These are phyloP conservation scores for Heliothis peltigera DNA, from an alignment of 2,888 invertebrate genomes.

Conservation along the genomic window DNA sequence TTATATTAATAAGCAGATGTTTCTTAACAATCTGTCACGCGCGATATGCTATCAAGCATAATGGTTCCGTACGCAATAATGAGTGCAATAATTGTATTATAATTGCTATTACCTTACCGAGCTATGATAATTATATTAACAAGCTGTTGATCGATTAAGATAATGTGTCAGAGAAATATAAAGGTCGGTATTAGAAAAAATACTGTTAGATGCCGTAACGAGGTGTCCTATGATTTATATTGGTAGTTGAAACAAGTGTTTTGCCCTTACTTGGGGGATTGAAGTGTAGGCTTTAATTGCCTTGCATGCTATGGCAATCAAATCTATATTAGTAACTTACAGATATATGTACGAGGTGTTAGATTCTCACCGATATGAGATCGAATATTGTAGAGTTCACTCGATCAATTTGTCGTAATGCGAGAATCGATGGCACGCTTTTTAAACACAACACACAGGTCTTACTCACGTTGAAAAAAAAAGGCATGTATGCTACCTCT, in stretches of 20 bases:
- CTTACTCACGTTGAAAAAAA: too few relatives aligned
- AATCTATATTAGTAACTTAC: background rate
- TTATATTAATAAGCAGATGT: conserved; percentile 68
- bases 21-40: conserved; percentile 51
- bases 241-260: conserved; percentile 7
- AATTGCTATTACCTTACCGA: conserved; percentile 41
- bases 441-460: too few relatives aligned
- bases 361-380: background rate
- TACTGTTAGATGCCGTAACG: conserved; percentile 7
- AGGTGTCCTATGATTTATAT: conserved; percentile 32
- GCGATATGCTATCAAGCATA: conserved; percentile 37
- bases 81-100: conserved; percentile 52
- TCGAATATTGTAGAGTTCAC: background rate
- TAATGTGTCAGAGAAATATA: conserved; percentile 22
- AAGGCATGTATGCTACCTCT: too few relatives aligned
- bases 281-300: conserved; percentile 25
- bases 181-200: conserved; percentile 44
- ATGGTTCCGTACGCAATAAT: conserved; percentile 58
- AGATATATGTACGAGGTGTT: background rate
- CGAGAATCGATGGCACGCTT: conserved; percentile 2
- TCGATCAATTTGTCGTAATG: background rate
- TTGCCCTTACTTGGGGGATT: conserved; percentile 20
- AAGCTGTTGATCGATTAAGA: conserved; percentile 40
- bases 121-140: conserved; percentile 51
- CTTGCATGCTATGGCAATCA: conserved; percentile 3